Evolutionary conservation across 2,797 vertebrate genomes (phyloP).

Genomic region (Cynodonichthys magdalenae): DNA sequence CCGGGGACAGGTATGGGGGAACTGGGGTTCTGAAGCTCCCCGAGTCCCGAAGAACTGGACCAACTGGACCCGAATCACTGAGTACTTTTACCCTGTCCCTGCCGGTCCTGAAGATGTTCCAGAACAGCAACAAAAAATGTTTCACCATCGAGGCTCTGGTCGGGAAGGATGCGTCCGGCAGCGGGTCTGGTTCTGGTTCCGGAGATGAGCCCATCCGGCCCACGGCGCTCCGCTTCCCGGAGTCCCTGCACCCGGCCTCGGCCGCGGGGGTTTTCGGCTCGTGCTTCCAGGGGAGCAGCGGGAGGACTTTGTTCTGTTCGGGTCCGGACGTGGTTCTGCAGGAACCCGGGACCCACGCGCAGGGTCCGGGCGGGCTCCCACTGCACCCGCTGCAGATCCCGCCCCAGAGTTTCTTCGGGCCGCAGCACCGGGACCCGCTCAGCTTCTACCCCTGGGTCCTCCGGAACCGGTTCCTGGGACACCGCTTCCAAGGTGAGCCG

Average conservation of each 20-base stretch:
- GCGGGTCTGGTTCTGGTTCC: conserved; percentile 39
- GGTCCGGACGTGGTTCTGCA: conserved; percentile 80
- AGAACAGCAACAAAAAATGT: conserved; percentile 80
- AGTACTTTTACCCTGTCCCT: neutral
- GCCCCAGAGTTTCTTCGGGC: conserved; percentile 80
- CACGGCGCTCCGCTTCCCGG: conserved; percentile 82
- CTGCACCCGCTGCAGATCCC: conserved; percentile 81
- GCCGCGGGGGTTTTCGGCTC: conserved; percentile 74
- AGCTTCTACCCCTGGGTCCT: conserved; percentile 86
- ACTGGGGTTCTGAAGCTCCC: conserved; percentile 47
- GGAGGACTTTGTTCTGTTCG: conserved; percentile 76
- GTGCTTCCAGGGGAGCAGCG: conserved; percentile 77
- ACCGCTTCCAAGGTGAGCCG: conserved; percentile 79
- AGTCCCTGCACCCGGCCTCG: conserved; percentile 71
- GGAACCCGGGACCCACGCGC: conserved; percentile 75
- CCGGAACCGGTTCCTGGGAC: conserved; percentile 82
- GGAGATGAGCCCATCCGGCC: conserved; percentile 82
- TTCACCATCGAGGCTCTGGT: conserved; percentile 87
- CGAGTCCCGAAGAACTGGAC: conserved; percentile 28
- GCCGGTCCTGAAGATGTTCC: conserved; percentile 71
- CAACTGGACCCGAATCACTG: conserved; percentile 18
- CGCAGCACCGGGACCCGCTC: conserved; percentile 80
- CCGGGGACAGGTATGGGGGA: conserved; percentile 61
- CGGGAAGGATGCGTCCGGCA: conserved; percentile 75
- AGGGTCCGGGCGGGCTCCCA: conserved; percentile 71